A percentile compares a stretch with the other conserved stretches of the same genome.
These are phyloP conservation scores for Sphaeramia orbicularis DNA, from an alignment of 2,797 vertebrate species.

Conservation along the genomic window DNA sequence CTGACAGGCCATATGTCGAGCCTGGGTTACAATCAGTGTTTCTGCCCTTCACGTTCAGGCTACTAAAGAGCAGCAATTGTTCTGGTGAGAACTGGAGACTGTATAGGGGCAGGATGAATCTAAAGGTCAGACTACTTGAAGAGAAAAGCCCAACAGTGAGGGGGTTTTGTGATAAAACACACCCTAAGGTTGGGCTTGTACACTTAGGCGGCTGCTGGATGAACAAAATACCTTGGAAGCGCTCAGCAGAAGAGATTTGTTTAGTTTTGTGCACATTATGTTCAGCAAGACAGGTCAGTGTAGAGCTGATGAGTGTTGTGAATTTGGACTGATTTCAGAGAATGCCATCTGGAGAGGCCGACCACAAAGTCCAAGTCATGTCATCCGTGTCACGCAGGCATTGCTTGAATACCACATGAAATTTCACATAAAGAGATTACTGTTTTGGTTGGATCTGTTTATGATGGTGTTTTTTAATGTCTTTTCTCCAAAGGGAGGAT, in stretches of 20 bases:
- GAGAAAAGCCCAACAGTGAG: constrained; percentile 30
- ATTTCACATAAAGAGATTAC: constrained; percentile 63
- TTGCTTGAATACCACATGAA: constrained; percentile 68
- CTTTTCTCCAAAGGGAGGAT: constrained; percentile 16
- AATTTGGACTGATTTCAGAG: constrained; percentile 52
- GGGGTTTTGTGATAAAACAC: constrained; percentile 25
- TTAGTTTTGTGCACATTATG: constrained; percentile 37
- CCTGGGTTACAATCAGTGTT: constrained; percentile 43
- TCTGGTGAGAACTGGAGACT: constrained; percentile 30
- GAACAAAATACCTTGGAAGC: constrained; percentile 49
- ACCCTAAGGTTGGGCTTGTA: constrained; percentile 21
- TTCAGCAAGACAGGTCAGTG: constrained; percentile 29
- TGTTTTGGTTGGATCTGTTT: constrained; percentile 45
- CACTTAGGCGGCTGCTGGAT: constrained; percentile 47
- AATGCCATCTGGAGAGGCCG: constrained; percentile 47
- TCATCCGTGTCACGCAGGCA: constrained; percentile 41
- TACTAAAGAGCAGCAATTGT: constrained; percentile 33
- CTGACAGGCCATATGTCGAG: constrained; percentile 37
- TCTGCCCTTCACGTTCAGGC: constrained; percentile 15
- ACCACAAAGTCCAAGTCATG: constrained; percentile 52
- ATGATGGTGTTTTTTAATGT: constrained; percentile 30
- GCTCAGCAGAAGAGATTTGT: constrained; percentile 43
- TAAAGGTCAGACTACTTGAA: constrained; percentile 54
- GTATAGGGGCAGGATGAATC: constrained; percentile 8
- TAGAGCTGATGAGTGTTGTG: constrained; percentile 29